phyloP scores from a whole-genome alignment of 2,797 vertebrate species.

The Epinephelus awoara region DNA sequence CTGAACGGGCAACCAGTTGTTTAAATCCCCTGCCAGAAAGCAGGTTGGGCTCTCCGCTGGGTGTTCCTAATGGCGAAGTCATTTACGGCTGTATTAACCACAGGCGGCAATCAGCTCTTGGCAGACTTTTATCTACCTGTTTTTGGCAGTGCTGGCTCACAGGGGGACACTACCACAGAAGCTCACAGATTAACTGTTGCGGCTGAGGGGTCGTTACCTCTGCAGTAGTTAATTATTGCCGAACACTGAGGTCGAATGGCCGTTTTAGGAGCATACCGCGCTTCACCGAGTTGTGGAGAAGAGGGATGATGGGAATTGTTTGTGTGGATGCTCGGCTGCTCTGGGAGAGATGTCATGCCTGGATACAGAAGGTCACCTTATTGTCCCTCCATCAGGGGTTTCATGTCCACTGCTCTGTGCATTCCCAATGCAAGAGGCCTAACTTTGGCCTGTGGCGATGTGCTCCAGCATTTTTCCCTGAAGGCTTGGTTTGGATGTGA shows the following conservation, averaged over 20 bases:
- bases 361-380: slow-evolving; percentile 65
- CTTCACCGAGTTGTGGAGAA: slow-evolving; percentile 22
- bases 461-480: slow-evolving; percentile 34
- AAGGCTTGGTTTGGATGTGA: slow-evolving; percentile 56
- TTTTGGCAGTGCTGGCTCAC: slow-evolving; percentile 45
- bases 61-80: slow-evolving; percentile 48
- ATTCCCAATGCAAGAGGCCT: slow-evolving; percentile 61
- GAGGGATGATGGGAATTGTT: slow-evolving; percentile 52
- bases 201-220: slow-evolving; percentile 53
- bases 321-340: slow-evolving; percentile 41
- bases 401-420: slow-evolving; percentile 48
- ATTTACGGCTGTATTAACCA: slow-evolving; percentile 38
- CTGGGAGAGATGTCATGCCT: slow-evolving; percentile 53
- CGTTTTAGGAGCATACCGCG: slow-evolving; percentile 32
- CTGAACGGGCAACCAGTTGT: slow-evolving; percentile 4
- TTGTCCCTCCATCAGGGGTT: slow-evolving; percentile 41
- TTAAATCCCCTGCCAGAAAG: slow-evolving; percentile 41
- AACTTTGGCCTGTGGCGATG: slow-evolving; percentile 45
- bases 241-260: slow-evolving; percentile 50
- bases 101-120: slow-evolving; percentile 27
- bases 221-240: slow-evolving; percentile 49
- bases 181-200: slow-evolving; percentile 38
- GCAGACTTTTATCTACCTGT: slow-evolving; percentile 46
- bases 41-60: slow-evolving; percentile 16
- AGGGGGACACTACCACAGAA: slow-evolving; percentile 5